Percentiles rank a stretch among this genome's conserved stretches.
Evolutionary conservation across 2,113 vertebrate genomes (phyloP).

Genomic region (Orientallactaga bullata): DNA sequence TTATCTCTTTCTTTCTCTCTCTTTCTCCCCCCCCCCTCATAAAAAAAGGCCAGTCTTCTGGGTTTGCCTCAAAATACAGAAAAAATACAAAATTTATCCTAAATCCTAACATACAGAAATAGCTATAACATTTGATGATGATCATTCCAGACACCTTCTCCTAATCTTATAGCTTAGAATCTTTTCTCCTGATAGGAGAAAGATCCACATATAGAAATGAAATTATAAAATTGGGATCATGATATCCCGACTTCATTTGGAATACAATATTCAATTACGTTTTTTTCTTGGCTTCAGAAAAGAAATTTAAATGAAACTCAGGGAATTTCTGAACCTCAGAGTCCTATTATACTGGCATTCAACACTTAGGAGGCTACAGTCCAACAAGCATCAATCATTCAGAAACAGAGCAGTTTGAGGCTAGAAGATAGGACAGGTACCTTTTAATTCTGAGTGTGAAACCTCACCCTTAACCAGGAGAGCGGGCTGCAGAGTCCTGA

Average conservation of each 20-base stretch:
- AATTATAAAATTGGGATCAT: background rate
- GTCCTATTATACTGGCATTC: background rate
- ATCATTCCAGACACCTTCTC: background rate
- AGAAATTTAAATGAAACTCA: slow-evolving; percentile 36
- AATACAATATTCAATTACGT: background rate
- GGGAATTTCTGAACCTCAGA: background rate
- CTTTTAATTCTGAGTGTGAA: background rate
- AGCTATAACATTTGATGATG: background rate
- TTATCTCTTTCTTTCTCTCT: too few species aligned
- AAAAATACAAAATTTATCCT: background rate
- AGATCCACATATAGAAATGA: slow-evolving; percentile 29
- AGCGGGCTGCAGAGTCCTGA: background rate
- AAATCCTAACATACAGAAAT: background rate
- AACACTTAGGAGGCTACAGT: background rate
- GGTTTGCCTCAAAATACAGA: background rate
- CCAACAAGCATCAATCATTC: background rate
- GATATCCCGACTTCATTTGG: background rate
- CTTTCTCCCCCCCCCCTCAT: too few species aligned
- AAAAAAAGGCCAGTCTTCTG: too few species aligned
- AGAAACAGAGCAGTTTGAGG: background rate
- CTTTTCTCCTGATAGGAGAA: background rate
- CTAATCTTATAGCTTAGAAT: background rate
- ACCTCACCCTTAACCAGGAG: background rate
- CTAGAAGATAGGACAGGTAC: background rate
- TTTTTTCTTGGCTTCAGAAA: background rate